Conservation (phyloP, 2,113 vertebrate genomes). For the Pitta sordida region DNA sequence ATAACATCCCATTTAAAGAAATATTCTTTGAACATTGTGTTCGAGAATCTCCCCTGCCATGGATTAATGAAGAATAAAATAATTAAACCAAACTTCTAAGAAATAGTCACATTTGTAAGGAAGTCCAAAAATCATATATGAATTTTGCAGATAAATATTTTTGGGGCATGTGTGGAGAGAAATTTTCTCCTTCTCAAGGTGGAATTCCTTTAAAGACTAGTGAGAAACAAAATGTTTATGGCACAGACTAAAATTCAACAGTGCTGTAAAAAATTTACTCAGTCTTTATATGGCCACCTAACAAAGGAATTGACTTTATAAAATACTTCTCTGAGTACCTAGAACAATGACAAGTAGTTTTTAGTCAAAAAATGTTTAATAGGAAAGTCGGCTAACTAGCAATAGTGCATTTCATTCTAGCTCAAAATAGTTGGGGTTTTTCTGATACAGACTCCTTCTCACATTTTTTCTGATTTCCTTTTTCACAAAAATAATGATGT, state of each 20-base stretch:
- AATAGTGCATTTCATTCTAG: neutral
- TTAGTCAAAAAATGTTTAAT: neutral
- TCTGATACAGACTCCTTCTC: neutral
- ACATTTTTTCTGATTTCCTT: neutral
- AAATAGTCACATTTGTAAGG: neutral
- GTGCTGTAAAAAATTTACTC: neutral
- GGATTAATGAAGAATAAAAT: neutral
- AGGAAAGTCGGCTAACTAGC: neutral
- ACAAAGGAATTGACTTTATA: neutral
- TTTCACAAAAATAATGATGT: neutral
- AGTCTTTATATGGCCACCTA: neutral
- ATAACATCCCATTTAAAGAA: neutral
- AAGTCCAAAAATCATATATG: fast-evolving
- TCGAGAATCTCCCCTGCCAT: neutral
- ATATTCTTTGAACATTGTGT: neutral
- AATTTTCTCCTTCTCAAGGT: neutral
- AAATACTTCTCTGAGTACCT: neutral
- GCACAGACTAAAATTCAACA: neutral
- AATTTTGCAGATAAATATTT: neutral
- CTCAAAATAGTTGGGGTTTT: neutral
- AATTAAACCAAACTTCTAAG: neutral
- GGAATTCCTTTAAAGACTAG: neutral
- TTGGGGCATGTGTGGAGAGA: fast-evolving
- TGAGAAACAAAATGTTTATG: neutral
- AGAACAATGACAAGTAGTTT: neutral